Conservation (phyloP, 2,113 vertebrate species). For the Oreochromis niloticus region DNA sequence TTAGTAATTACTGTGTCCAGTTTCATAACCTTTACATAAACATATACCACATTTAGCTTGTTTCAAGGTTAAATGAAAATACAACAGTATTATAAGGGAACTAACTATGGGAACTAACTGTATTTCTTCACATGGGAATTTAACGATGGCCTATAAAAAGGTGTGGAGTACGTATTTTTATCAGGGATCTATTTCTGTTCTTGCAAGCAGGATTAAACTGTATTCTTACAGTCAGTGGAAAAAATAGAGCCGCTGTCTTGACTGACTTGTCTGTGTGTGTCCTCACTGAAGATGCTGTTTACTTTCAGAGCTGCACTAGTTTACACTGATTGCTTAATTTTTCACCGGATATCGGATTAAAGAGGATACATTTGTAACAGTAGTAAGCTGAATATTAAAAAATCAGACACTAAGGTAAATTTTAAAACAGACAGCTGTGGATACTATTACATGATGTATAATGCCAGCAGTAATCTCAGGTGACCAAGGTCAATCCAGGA, state of each 20-base stretch:
- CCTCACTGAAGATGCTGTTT: background rate
- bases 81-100: background rate
- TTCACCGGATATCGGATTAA: background rate
- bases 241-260: conserved; percentile 14
- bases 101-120: background rate
- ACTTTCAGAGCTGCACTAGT: background rate
- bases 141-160: background rate
- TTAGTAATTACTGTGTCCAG: background rate
- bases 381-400: background rate
- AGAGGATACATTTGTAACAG: background rate
- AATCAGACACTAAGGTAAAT: background rate
- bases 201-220: conserved; percentile 11
- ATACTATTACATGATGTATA: background rate
- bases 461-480: background rate
- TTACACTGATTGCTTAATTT: background rate
- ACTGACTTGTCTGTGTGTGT: background rate
- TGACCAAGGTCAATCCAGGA: conserved; percentile 21
- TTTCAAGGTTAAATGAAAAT: background rate
- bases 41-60: background rate
- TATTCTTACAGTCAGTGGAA: background rate
- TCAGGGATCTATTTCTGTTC: background rate
- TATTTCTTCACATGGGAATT: background rate
- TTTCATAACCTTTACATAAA: background rate
- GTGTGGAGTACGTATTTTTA: background rate
- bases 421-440: background rate